Evolutionary conservation across 2,888 invertebrate species (phyloP).

Genomic region (Calameuta pallipes): DNA sequence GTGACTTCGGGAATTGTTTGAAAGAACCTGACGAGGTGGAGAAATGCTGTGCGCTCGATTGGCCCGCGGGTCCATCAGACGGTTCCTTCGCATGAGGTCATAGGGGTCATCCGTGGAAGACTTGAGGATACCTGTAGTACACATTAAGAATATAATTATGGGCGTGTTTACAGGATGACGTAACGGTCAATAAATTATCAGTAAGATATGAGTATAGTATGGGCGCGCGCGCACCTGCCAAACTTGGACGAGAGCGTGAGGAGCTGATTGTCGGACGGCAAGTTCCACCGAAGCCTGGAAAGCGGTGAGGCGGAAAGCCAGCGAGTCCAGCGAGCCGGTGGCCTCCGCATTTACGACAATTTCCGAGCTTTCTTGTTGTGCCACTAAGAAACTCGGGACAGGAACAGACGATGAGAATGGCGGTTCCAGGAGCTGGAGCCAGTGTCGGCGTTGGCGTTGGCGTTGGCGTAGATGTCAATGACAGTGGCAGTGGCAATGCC

Average conservation of each 20-base stretch:
- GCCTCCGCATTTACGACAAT: conserved; percentile 87
- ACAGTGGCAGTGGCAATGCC: conserved; percentile 42
- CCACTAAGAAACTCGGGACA: conserved; percentile 84
- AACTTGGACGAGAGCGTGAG: conserved; percentile 57
- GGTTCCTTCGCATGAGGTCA: conserved; percentile 83
- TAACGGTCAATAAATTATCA: background rate
- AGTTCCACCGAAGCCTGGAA: conserved; percentile 72
- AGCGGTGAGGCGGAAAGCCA: conserved; percentile 69
- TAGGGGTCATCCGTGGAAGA: conserved; percentile 74
- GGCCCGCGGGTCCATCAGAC: conserved; percentile 74
- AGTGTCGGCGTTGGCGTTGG: conserved; percentile 69
- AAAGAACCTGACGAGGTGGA: conserved; percentile 53
- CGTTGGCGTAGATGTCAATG: conserved; percentile 45
- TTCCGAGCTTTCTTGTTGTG: conserved; percentile 80
- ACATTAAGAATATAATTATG: background rate
- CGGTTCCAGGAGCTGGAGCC: conserved; percentile 70
- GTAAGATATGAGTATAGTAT: background rate
- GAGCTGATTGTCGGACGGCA: conserved; percentile 51
- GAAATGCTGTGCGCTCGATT: conserved; percentile 64
- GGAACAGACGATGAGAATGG: conserved; percentile 82
- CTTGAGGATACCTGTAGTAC: conserved; percentile 52
- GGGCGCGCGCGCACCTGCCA: conserved; percentile 48
- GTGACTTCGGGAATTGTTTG: conserved; percentile 65
- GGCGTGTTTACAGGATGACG: background rate
- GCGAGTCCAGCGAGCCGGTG: conserved; percentile 73